Percentiles rank a stretch among this genome's conserved stretches.
phyloP scores from a whole-genome alignment of 2,113 vertebrate species.

The Paramisgurnus dabryanus region DNA sequence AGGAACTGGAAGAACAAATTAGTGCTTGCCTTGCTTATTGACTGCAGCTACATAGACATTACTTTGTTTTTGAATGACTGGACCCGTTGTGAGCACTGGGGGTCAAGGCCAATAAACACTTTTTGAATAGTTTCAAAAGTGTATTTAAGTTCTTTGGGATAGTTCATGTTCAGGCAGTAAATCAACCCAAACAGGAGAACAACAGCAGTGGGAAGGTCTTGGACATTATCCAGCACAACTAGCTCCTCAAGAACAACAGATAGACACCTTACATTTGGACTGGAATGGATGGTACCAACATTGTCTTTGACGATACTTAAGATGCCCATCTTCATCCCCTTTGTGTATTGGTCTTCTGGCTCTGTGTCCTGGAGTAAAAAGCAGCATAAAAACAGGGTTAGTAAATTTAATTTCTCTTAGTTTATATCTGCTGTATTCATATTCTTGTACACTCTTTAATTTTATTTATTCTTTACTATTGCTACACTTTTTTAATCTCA shows the following conservation, averaged over 20 bases:
- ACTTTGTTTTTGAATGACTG: slow-evolving; percentile 29
- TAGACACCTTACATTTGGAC: no score
- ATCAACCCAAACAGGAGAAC: slow-evolving; percentile 22
- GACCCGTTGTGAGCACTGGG: slow-evolving; percentile 6
- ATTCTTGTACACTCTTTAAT: no score
- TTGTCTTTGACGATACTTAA: no score
- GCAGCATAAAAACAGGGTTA: not conserved
- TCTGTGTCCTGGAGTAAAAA: slow-evolving; percentile 15
- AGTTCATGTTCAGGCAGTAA: slow-evolving; percentile 27
- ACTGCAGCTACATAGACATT: not conserved
- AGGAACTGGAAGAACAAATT: no score
- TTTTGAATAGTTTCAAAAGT: slow-evolving; percentile 33
- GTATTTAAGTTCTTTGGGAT: slow-evolving; percentile 33
- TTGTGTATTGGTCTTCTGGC: slow-evolving; percentile 1
- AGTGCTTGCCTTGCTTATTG: no score
- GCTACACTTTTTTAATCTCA: not conserved
- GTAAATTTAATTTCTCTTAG: not conserved
- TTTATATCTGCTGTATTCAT: no score
- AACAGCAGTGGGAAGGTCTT: no score
- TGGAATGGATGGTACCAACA: no score
- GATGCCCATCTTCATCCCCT: not conserved
- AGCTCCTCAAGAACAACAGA: no score
- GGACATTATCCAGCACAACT: no score
- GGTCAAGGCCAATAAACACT: slow-evolving; percentile 20
- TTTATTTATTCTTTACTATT: not conserved